phyloP scores from a whole-genome alignment of 2,797 vertebrate species.

The Balearica regulorum region DNA sequence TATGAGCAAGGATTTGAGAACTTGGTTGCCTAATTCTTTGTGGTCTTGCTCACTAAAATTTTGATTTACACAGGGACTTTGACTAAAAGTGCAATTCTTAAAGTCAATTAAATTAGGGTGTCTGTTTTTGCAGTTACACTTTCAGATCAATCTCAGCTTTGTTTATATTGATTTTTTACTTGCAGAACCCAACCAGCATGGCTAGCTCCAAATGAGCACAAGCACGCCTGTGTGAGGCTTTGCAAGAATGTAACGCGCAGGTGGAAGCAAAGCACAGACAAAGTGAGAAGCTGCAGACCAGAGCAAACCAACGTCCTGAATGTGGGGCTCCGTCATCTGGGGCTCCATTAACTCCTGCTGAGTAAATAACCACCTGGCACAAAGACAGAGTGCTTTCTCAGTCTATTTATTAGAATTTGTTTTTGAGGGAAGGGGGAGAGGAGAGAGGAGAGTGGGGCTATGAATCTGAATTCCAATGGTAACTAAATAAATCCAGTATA shows the following conservation, averaged over 20 bases:
- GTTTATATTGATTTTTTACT: not conserved
- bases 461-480: not conserved
- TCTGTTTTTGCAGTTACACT: not conserved
- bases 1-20: not conserved
- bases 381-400: not conserved
- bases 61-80: not conserved
- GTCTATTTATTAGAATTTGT: not conserved
- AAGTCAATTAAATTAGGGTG: not conserved
- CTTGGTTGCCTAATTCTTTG: not conserved
- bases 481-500: constrained; percentile 8
- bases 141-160: not conserved
- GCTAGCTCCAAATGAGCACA: not conserved
- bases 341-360: not conserved
- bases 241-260: rapidly evolving
- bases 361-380: not conserved
- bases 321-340: not conserved
- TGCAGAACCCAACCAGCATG: not conserved
- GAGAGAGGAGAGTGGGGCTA: not conserved
- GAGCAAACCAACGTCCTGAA: not conserved
- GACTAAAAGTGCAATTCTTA: not conserved
- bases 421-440: not conserved
- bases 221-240: not conserved
- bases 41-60: not conserved
- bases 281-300: not conserved
- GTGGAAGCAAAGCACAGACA: not conserved